A percentile compares a stretch with the other conserved stretches of the same genome.
Evolutionary conservation across 2,888 invertebrate genomes (phyloP).

Genomic region (Lasioglossum oenotherae): DNA sequence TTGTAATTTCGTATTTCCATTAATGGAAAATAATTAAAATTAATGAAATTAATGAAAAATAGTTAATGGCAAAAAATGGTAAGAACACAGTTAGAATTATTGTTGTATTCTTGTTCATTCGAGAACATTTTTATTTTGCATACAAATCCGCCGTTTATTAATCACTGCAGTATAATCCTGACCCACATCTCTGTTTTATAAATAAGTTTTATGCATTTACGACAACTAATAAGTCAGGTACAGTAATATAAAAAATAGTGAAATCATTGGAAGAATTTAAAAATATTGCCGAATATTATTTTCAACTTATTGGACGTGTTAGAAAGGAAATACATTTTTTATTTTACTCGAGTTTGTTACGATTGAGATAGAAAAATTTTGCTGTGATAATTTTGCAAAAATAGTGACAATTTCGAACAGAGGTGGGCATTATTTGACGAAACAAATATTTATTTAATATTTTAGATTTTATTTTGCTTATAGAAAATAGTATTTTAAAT

Average conservation of each 20-base stretch:
- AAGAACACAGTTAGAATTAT: not conserved
- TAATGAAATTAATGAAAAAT: no score
- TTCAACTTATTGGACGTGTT: not conserved
- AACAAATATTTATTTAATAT: no score
- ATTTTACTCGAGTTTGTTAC: not conserved
- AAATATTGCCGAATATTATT: not conserved
- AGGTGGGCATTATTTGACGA: no score
- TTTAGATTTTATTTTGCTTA: no score
- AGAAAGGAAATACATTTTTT: not conserved
- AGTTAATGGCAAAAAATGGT: no score
- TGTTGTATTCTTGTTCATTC: not conserved
- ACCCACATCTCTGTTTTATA: not conserved
- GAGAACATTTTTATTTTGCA: not conserved
- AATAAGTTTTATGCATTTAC: not conserved
- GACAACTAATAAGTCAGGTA: not conserved
- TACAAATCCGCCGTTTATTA: not conserved
- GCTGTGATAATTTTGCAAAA: not conserved
- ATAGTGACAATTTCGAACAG: not conserved
- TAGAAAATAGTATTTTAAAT: no score
- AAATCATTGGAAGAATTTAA: not conserved
- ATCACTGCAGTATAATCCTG: not conserved
- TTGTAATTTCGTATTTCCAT: not conserved
- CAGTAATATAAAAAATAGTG: not conserved
- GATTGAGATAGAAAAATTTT: not conserved
- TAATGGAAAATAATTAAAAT: no score